Evolutionary conservation across 2,797 vertebrate genomes (phyloP).

Genomic region (Alosa sapidissima): DNA sequence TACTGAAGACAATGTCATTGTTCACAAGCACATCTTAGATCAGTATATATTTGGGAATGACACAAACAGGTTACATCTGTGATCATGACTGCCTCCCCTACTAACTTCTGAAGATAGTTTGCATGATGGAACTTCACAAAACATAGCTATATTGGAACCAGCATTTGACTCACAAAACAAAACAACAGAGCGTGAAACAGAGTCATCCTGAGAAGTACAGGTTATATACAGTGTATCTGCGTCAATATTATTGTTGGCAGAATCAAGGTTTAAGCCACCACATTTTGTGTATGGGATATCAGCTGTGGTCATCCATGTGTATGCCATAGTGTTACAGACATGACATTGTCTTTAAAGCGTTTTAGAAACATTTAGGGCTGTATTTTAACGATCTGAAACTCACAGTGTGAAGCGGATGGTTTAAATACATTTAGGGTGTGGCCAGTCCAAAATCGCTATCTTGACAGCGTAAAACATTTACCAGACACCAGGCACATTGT

Average conservation of each 20-base stretch:
- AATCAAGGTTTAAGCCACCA: background rate
- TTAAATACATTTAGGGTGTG: no score
- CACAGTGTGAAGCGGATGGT: no score
- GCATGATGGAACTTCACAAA: background rate
- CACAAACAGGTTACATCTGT: slow-evolving; percentile 24
- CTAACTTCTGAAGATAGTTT: background rate
- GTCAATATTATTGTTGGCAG: background rate
- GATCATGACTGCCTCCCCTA: slow-evolving; percentile 6
- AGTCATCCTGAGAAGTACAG: background rate
- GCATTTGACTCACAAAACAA: background rate
- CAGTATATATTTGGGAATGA: slow-evolving; percentile 22
- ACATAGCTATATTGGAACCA: background rate
- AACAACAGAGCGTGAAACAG: background rate
- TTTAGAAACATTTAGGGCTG: background rate
- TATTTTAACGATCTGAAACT: no score
- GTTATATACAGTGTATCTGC: background rate
- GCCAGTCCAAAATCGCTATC: no score
- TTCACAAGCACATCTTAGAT: slow-evolving; percentile 20
- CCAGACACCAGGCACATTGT: no score
- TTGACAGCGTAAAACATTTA: no score
- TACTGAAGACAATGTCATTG: slow-evolving; percentile 23
- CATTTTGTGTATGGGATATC: background rate
- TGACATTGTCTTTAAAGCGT: slow-evolving; percentile 49
- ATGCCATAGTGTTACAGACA: slow-evolving; percentile 46
- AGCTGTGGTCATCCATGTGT: background rate